A percentile compares a stretch with the other conserved stretches of the same genome.
phyloP scores from a whole-genome alignment of 2,797 vertebrate genomes.

The Platyrinchus mystaceus region DNA sequence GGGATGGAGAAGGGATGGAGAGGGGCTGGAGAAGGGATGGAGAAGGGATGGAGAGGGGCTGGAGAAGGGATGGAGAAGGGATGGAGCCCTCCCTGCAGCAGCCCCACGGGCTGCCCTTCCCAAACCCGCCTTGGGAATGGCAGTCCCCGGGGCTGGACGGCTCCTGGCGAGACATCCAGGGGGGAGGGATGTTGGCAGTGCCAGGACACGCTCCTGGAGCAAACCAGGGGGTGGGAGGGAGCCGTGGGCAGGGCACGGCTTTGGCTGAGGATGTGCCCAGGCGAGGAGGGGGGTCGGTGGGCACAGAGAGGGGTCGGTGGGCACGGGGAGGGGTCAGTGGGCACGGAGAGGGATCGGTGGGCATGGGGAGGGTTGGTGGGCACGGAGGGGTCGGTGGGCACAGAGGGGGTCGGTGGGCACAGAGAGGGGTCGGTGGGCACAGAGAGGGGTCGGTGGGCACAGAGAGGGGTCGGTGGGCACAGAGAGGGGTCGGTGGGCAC shows the following conservation, averaged over 20 bases:
- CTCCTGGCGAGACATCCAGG: not conserved
- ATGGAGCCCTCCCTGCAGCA: not conserved
- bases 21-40: not conserved
- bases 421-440: constrained; percentile 37
- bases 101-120: not conserved
- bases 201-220: not conserved
- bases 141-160: not conserved
- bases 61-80: not conserved
- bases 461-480: not conserved
- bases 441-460: constrained; percentile 30
- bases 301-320: not conserved
- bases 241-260: not conserved
- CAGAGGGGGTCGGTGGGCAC: not conserved
- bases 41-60: too few relatives aligned
- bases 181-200: not conserved
- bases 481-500: constrained; percentile 36
- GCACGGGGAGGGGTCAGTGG: not conserved
- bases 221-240: not conserved
- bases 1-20: too few relatives aligned
- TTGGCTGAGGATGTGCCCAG: not conserved
- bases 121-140: not conserved
- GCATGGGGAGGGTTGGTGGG: constrained; percentile 38
- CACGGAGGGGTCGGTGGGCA: not conserved
- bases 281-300: not conserved
- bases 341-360: not conserved